Conservation (phyloP, 2,888 invertebrate genomes). For the Peribatodes rhomboidaria region DNA sequence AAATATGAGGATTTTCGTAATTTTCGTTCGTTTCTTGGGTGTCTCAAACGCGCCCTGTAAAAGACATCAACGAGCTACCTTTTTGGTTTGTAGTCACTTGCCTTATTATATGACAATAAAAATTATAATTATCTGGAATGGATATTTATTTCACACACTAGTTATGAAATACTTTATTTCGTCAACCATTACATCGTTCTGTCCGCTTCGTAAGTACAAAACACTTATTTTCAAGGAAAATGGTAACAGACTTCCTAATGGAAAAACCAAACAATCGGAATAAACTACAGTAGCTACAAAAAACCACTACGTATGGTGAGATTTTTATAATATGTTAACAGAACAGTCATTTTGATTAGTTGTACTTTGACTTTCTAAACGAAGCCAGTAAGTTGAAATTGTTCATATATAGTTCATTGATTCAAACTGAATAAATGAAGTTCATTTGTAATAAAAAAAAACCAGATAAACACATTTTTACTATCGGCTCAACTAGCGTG, state of each 20-base stretch:
- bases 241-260: not conserved
- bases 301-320: too few relatives aligned
- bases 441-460: too few relatives aligned
- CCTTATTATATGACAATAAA: not conserved
- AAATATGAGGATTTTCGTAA: too few relatives aligned
- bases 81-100: slow-evolving; percentile 21
- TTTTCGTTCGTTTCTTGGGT: not conserved
- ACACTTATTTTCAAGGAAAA: not conserved
- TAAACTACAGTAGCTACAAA: not conserved
- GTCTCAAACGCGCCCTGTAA: slow-evolving; percentile 48
- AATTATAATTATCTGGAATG: not conserved
- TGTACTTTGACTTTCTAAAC: too few relatives aligned
- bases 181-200: not conserved
- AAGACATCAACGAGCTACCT: slow-evolving; percentile 63
- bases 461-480: too few relatives aligned
- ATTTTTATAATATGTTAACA: too few relatives aligned
- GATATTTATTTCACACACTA: too few relatives aligned
- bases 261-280: not conserved
- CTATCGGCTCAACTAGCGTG: too few relatives aligned
- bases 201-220: not conserved
- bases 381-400: too few relatives aligned
- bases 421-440: too few relatives aligned
- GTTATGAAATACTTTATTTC: not conserved
- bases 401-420: too few relatives aligned
- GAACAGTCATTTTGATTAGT: too few relatives aligned